Evolutionary conservation across 2,113 vertebrate species (phyloP), one percentile per base, ranked within the genome.

Genomic region (Percopsis transmontana): DNA sequence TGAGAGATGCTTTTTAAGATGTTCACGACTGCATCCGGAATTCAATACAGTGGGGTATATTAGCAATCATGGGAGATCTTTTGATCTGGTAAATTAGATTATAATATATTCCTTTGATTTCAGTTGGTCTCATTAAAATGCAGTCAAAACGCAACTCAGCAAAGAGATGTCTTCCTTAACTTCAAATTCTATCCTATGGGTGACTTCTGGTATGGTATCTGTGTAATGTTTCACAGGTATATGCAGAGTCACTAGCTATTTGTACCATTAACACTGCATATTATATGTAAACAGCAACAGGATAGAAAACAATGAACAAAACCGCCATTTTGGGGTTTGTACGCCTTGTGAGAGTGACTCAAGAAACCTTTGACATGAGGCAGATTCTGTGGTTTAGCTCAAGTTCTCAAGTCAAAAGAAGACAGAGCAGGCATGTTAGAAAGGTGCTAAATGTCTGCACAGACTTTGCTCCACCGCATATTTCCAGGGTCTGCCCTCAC

Each of bases 21-120:
- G 79, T 80, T 85, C 80, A 84, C 72, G 67, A 62, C 65, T 85
- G 72, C 77, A 74, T 83, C 73, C 76, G 69, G 62, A 80, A 83
- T 81, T 81, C 69, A 84, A 83, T 85, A 81, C 86, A 83, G 82
- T 66, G 55, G 84, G 81, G 85, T 72, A 87, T 84, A 81, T 86
- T 88, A 85, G 81, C 80, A 87, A 87, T 88, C 81, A 80, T 64
- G 69, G 67, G 69, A 79, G 77, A 85, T 86, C 89, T 88, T 90
- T 90, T 91, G 85, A 90, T 90, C 85, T 90, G 58, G 78, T 62
- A 87, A 90, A 91, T 88, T 88, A 86, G 81, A 88, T 90, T 91
- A 77, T 91, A 90, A 89, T 90, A 70, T 89, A 88, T 91, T 91
- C 86, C 81, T 90, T 90, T 87, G 85, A 89, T 88, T 89, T 83